Evolutionary conservation across 2,797 vertebrate genomes (phyloP).

Genomic region (Lutjanus campechanus): DNA sequence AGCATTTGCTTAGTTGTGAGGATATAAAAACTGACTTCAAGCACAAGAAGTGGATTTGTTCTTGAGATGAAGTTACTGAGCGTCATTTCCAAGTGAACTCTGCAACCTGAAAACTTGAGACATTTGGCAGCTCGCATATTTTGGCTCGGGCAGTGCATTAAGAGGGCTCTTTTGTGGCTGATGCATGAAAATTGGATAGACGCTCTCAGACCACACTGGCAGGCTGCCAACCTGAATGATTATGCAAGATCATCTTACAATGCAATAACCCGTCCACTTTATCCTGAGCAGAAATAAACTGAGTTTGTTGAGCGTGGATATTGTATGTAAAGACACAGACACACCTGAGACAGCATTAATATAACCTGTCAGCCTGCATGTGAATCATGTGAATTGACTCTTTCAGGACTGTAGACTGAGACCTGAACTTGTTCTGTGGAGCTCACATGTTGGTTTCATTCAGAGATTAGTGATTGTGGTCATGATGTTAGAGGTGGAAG

Average conservation of each 20-base stretch:
- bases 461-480: slow-evolving; percentile 60
- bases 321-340: slow-evolving; percentile 23
- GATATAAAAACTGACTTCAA: slow-evolving; percentile 44
- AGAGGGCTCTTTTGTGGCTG: slow-evolving; percentile 81
- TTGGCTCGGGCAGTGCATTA: slow-evolving; percentile 71
- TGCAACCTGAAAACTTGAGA: slow-evolving; percentile 76
- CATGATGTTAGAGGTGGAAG: slow-evolving; percentile 73
- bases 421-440: slow-evolving; percentile 20
- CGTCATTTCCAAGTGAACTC: slow-evolving; percentile 71
- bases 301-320: slow-evolving; percentile 34
- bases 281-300: slow-evolving; percentile 54
- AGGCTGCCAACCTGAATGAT: slow-evolving; percentile 72
- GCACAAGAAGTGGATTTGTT: slow-evolving; percentile 64
- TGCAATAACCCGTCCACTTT: slow-evolving; percentile 69
- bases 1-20: slow-evolving; percentile 33
- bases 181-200: slow-evolving; percentile 82
- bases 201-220: slow-evolving; percentile 68
- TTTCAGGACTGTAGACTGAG: slow-evolving; percentile 7
- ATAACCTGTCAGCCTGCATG: slow-evolving; percentile 10
- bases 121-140: slow-evolving; percentile 77
- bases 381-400: slow-evolving; percentile 19
- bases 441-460: slow-evolving; percentile 38
- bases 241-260: slow-evolving; percentile 82
- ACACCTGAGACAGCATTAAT: neutral
- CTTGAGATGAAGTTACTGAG: slow-evolving; percentile 57